Base-by-base conservation (phyloP, 2,113 vertebrate species). In the Dendropsophus ebraccatus region DNA sequence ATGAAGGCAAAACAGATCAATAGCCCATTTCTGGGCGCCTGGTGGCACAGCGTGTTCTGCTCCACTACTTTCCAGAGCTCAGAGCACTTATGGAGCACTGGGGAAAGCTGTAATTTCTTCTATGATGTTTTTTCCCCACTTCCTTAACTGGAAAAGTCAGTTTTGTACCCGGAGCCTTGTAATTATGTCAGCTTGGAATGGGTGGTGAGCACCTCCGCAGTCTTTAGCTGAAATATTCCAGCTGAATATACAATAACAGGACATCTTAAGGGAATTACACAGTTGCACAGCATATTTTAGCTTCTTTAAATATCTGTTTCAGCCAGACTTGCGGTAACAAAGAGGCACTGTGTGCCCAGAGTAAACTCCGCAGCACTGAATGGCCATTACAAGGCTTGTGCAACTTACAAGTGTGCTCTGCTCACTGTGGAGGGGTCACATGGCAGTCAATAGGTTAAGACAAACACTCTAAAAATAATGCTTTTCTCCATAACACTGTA, bases 321-420 rank as follows among this genome's bases (percentile, higher is more conserved):
- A 85, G 83, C n/a, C 28, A 67, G 41, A 12, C 25, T 25, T 14
- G 58, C 30, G 37, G 19, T 35, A 70, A 85, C 75, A 85, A 85
- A 85, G 84, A 79, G 75, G 62, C 84, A 30, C 41, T 85, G 83
- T 85, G 83, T 77, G 75, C 60, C 41, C 54, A 65, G 60, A 6
- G 30, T 78, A 50, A 67, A 85, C 28, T 37, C 69, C 5, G 37
- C 19, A 70, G 19, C 45, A 79, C 23, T 45, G 37, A 52, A 80
- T 25, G 37, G 16, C 41, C 54, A 65, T 35, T 76, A 79, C 13
- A 56, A 79, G 30, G n/a, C 8, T 54, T 65, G 72, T 65, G 73
- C 35, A 75, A 50, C 83, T 47, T 25, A 62, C 47, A 60, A 62
- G n/a, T 35, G 62, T 50, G 54, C n/a, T 79, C 47, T 28, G 21